Evolutionary conservation across 2,797 vertebrate species (phyloP).

Genomic region (Meda fulgida): DNA sequence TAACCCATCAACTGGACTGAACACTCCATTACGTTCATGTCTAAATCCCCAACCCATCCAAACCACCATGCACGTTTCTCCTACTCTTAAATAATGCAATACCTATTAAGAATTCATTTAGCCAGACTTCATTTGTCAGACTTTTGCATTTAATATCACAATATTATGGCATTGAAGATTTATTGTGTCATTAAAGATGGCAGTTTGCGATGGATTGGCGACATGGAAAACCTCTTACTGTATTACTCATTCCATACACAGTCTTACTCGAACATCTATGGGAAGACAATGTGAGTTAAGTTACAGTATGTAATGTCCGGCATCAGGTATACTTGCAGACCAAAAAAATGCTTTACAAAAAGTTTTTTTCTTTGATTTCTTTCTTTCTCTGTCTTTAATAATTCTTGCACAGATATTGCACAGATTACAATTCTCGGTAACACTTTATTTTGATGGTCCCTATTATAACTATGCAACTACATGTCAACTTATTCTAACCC

Average conservation of each 20-base stretch:
- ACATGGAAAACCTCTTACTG: neutral
- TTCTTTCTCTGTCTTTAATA: neutral
- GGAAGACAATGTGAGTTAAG: neutral
- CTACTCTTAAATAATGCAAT: slow-evolving; percentile 35
- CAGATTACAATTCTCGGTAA: neutral
- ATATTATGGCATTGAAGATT: slow-evolving; percentile 36
- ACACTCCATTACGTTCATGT: neutral
- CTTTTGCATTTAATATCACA: slow-evolving; percentile 38
- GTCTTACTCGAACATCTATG: neutral
- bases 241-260: neutral
- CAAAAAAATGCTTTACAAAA: neutral
- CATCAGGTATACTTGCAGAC: neutral
- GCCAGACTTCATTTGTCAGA: slow-evolving; percentile 29
- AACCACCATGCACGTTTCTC: neutral
- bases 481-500: too few relatives aligned
- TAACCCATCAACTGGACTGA: neutral
- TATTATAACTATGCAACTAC: too few relatives aligned
- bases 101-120: slow-evolving; percentile 44
- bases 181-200: slow-evolving; percentile 27
- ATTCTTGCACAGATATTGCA: neutral
- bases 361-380: neutral
- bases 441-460: too few relatives aligned
- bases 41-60: neutral
- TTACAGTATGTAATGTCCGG: neutral
- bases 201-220: neutral